A percentile compares a stretch with the other conserved stretches of the same genome.
Evolutionary conservation across 2,888 invertebrate genomes (phyloP).

Genomic region (Ashinkailepas kermadecensis): DNA sequence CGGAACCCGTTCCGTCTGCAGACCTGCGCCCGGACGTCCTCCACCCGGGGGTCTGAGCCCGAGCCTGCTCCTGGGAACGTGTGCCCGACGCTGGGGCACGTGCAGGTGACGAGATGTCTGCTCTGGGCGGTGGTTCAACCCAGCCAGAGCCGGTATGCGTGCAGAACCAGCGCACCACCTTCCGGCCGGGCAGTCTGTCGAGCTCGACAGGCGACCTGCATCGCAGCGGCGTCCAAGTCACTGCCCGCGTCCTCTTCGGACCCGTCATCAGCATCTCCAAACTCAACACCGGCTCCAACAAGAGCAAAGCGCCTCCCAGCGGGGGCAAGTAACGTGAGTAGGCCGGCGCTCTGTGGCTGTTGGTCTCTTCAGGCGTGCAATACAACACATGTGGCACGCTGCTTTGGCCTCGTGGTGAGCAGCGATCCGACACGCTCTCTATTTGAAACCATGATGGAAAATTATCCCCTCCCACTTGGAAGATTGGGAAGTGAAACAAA

Average conservation of each 20-base stretch:
- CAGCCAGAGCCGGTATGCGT: constrained; percentile 6
- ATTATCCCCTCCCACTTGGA: no score
- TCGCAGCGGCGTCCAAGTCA: not conserved
- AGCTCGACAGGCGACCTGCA: not conserved
- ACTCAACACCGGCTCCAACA: constrained; percentile 12
- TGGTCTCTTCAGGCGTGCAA: no score
- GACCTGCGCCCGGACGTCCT: not conserved
- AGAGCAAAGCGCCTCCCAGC: not conserved
- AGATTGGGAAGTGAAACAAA: no score
- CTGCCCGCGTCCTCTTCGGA: constrained; percentile 7
- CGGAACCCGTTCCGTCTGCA: not conserved
- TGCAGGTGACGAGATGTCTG: not conserved
- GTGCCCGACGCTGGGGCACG: not conserved
- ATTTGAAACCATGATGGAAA: no score
- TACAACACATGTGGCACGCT: no score
- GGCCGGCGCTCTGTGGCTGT: not conserved
- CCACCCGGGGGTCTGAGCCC: not conserved
- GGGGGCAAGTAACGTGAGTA: not conserved
- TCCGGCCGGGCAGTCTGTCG: not conserved
- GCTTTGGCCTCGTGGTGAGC: no score
- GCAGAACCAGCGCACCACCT: constrained; percentile 6
- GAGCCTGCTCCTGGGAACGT: not conserved
- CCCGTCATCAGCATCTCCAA: constrained; percentile 1
- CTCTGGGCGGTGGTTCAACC: not conserved
- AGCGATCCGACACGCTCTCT: no score